Conservation (phyloP, 2,113 vertebrate species). For the Bucco capensis region DNA sequence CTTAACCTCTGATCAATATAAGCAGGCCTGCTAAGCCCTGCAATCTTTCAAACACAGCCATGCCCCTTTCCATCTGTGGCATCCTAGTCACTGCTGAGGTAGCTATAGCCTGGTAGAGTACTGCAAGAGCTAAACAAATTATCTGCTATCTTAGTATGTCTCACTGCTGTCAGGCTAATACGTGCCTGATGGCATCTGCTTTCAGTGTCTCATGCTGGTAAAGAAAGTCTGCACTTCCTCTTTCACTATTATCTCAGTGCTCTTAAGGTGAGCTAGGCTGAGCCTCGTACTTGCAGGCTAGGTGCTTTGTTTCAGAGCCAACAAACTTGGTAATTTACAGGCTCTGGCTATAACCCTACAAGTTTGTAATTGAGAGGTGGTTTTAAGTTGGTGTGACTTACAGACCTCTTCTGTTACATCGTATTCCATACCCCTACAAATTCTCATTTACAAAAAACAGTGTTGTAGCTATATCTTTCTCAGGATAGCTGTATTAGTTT, state of each 20-base stretch:
- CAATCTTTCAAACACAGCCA: neutral
- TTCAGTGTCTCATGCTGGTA: neutral
- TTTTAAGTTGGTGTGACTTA: neutral
- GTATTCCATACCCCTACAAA: neutral
- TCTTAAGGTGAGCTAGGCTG: neutral
- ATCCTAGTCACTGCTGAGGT: neutral
- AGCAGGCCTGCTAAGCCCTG: neutral
- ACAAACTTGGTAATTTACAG: neutral
- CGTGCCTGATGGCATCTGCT: fast-evolving
- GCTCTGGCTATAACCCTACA: neutral
- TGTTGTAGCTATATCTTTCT: neutral
- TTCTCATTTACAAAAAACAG: neutral
- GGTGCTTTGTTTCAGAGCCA: neutral
- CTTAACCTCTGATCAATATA: slow-evolving; percentile 30
- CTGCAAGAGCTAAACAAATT: neutral
- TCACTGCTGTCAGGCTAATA: neutral
- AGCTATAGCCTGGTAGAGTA: neutral
- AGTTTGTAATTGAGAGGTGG: neutral
- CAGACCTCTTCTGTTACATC: neutral
- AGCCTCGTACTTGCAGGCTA: neutral
- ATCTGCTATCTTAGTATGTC: neutral
- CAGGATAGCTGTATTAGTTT: neutral
- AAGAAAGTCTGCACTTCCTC: neutral
- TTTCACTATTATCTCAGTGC: fast-evolving
- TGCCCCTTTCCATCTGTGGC: fast-evolving